Evolutionary conservation across 2,797 vertebrate genomes (phyloP).

Genomic region (Potorous gilbertii): DNA sequence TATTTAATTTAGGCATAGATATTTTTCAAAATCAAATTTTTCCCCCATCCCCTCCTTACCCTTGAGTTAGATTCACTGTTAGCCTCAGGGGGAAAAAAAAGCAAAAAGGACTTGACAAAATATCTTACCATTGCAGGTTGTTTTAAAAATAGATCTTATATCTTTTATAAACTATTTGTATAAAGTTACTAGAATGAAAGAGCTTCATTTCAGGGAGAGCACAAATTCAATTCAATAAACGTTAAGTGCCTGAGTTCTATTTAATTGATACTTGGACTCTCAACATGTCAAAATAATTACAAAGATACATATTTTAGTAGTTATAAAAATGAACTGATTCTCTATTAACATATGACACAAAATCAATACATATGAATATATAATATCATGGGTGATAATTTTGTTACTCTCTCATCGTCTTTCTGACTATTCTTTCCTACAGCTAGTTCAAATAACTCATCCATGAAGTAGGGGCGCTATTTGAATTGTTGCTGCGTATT

Average conservation of each 20-base stretch:
- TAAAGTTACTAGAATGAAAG: not conserved
- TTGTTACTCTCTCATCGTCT: conserved; percentile 23
- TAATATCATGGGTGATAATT: conserved; percentile 22
- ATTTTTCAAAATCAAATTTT: no score
- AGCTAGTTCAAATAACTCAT: not conserved
- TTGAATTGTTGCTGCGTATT: not conserved
- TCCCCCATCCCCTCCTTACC: not conserved
- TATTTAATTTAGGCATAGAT: conserved; percentile 30
- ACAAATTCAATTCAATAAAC: not conserved
- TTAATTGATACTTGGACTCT: not conserved
- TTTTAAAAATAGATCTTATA: conserved; percentile 59
- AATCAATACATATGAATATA: conserved; percentile 47
- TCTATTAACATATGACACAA: not conserved
- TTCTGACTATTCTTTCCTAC: conserved; percentile 59
- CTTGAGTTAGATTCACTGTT: conserved; percentile 50
- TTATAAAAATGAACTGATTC: not conserved
- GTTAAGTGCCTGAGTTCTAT: not conserved
- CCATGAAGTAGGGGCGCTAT: not conserved
- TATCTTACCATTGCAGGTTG: conserved; percentile 27
- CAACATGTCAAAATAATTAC: not conserved
- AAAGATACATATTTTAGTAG: not conserved
- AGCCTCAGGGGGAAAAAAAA: conserved; percentile 33
- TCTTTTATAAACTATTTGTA: conserved; percentile 25
- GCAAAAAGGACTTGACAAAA: conserved; percentile 42
- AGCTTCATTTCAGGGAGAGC: conserved; percentile 51